Conservation (phyloP, 2,888 invertebrate genomes). For the Escarpia spicata region DNA sequence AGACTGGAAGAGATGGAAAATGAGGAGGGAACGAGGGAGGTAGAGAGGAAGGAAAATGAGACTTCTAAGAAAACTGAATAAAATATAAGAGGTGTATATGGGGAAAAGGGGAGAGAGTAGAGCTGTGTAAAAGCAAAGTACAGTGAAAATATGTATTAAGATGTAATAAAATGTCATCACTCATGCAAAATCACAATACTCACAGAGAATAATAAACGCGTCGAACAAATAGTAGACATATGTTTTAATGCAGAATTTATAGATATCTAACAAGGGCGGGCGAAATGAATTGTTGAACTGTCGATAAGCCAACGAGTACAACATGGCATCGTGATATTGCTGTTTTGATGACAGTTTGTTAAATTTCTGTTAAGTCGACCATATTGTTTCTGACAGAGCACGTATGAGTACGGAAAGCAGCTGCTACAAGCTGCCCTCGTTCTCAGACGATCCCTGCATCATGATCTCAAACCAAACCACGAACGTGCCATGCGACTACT, state of each 20-base stretch:
- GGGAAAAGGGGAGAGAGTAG: background rate
- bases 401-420: constrained; percentile 84
- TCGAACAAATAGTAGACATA: background rate
- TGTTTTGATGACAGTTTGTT: background rate
- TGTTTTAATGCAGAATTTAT: background rate
- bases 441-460: constrained; percentile 77
- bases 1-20: background rate
- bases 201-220: too few relatives aligned
- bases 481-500: constrained; percentile 72
- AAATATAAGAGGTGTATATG: background rate
- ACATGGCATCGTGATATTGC: background rate
- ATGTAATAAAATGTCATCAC: background rate
- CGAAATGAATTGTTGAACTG: background rate
- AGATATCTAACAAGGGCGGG: background rate
- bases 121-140: background rate
- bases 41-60: background rate
- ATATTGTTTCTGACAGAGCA: constrained; percentile 71
- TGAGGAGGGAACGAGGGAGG: background rate
- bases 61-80: background rate
- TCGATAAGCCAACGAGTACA: background rate
- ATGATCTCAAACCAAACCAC: constrained; percentile 70
- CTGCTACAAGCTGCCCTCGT: constrained; percentile 79
- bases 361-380: background rate
- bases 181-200: background rate
- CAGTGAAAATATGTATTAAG: background rate